Conservation (phyloP, 2,888 invertebrate genomes). For the Apodemia duryi region DNA sequence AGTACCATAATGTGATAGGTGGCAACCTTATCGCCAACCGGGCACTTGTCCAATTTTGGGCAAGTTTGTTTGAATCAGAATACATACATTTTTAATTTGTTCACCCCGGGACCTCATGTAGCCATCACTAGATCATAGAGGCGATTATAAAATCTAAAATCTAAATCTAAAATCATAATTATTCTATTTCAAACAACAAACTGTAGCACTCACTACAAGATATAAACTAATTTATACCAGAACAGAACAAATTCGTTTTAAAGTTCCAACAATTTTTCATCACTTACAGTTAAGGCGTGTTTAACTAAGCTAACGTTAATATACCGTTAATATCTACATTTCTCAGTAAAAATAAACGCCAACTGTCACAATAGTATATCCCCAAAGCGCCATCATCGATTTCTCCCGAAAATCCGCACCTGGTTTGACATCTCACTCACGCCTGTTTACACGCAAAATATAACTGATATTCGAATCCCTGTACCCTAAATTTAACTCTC, state of each 20-base stretch:
- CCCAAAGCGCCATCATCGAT: constrained; percentile 45
- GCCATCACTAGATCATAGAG: too few species aligned
- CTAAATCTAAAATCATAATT: too few species aligned
- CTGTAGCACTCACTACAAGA: too few species aligned
- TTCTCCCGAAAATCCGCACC: constrained; percentile 64
- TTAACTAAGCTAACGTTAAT: constrained; percentile 23
- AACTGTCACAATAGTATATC: constrained; percentile 73
- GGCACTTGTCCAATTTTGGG: too few species aligned
- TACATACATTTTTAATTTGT: too few species aligned
- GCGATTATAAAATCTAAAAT: too few species aligned
- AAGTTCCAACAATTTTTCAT: background rate
- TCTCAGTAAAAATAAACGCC: constrained; percentile 57
- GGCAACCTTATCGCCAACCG: too few species aligned
- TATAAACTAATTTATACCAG: background rate
- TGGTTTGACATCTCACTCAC: constrained; percentile 69
- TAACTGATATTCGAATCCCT: constrained; percentile 65
- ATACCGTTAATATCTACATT: constrained; percentile 33
- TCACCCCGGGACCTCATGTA: too few species aligned
- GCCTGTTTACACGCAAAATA: constrained; percentile 74
- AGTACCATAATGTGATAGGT: too few species aligned
- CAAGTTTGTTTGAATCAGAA: too few species aligned
- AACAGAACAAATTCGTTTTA: background rate
- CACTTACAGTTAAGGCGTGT: background rate
- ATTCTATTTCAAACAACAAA: too few species aligned
- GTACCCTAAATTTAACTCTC: constrained; percentile 50